Percentiles rank a stretch among this genome's conserved stretches.
These are phyloP conservation scores for Amniataba percoides DNA, from an alignment of 2,797 vertebrate genomes.

Conservation along the genomic window DNA sequence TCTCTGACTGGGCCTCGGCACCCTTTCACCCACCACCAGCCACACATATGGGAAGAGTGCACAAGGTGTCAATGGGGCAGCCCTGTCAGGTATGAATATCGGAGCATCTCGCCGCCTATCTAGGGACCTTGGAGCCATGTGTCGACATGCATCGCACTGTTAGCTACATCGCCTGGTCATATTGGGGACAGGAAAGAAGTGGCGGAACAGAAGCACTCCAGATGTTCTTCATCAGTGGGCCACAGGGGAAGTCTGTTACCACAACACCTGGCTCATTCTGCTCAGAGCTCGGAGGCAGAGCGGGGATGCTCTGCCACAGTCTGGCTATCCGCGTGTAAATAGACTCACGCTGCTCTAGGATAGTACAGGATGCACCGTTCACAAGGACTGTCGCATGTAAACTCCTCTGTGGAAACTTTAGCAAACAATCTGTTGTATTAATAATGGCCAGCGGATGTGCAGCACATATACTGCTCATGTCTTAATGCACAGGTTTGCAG, in stretches of 20 bases:
- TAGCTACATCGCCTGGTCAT: conserved; percentile 88
- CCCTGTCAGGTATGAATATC: conserved; percentile 79
- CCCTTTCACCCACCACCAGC: conserved; percentile 70
- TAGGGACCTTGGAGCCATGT: conserved; percentile 86
- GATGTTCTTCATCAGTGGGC: conserved; percentile 89
- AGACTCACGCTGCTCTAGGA: conserved; percentile 37
- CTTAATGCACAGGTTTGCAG: conserved; percentile 20
- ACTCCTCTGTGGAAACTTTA: conserved; percentile 55
- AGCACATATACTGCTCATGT: conserved; percentile 5
- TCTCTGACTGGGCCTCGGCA: conserved; percentile 48
- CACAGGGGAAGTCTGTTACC: conserved; percentile 86
- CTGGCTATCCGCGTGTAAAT: conserved; percentile 70
- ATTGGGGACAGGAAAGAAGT: conserved; percentile 87
- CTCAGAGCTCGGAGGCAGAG: conserved; percentile 71
- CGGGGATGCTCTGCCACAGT: conserved; percentile 71
- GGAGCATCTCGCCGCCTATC: conserved; percentile 77
- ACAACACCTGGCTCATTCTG: conserved; percentile 86
- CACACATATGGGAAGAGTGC: conserved; percentile 78
- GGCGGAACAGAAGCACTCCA: conserved; percentile 87
- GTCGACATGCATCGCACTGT: conserved; percentile 87
- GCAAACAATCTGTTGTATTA: conserved; percentile 45
- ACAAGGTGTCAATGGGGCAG: conserved; percentile 75
- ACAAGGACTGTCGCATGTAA: conserved; percentile 46
- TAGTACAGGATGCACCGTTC: conserved; percentile 35
- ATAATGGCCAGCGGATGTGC: conserved; percentile 36